Evolutionary conservation across 2,888 invertebrate genomes (phyloP).

Genomic region (Sesia bembeciformis): DNA sequence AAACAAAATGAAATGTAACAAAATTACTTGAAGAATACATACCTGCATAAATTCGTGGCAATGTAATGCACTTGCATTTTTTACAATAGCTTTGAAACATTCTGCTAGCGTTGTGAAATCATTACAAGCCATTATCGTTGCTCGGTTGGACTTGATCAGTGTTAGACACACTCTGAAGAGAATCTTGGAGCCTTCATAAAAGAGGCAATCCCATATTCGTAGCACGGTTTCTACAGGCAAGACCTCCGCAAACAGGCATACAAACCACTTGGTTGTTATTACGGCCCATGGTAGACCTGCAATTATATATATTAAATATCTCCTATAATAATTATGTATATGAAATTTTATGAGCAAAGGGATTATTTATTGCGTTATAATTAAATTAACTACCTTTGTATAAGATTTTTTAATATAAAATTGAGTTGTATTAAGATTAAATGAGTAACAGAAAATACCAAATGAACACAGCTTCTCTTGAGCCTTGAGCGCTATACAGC

Average conservation of each 20-base stretch:
- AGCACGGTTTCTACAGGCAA: constrained; percentile 95
- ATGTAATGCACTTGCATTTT: constrained; percentile 83
- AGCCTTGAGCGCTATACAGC: no score
- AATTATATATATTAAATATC: constrained; percentile 5
- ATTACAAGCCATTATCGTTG: constrained; percentile 82
- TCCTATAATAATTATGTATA: no score
- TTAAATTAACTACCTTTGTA: neutral
- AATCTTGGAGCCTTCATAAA: constrained; percentile 95
- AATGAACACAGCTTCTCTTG: no score
- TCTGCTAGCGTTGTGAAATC: constrained; percentile 88
- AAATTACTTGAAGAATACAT: constrained; percentile 9
- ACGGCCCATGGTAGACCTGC: constrained; percentile 90
- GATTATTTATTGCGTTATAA: neutral
- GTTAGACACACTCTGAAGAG: constrained; percentile 92
- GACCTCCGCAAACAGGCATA: constrained; percentile 94
- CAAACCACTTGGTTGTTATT: constrained; percentile 96
- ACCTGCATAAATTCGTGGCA: constrained; percentile 95
- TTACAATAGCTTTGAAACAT: constrained; percentile 87
- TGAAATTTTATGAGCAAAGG: no score
- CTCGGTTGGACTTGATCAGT: constrained; percentile 82
- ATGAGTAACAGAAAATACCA: no score
- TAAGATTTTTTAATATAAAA: neutral
- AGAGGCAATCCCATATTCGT: constrained; percentile 96
- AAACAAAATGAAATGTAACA: no score
- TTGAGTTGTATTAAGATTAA: no score